A percentile compares a stretch with the other conserved stretches of the same genome.
Conservation (phyloP, 2,888 invertebrate genomes). For the Falcaria lacertinaria region DNA sequence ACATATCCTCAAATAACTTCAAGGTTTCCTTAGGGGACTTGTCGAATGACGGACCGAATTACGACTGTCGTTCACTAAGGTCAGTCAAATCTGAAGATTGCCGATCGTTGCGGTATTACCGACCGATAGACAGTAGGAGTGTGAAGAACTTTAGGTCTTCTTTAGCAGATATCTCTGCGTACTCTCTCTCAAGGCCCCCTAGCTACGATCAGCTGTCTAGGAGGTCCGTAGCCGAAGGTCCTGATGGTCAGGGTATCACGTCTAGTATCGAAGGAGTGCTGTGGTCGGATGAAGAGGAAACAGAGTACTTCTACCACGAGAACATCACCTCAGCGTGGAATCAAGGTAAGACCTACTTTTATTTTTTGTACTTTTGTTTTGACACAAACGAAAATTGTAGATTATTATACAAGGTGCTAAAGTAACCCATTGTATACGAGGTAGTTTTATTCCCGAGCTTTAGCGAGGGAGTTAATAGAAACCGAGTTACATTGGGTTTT, state of each 20-base stretch:
- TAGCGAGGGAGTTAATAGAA: too few relatives aligned
- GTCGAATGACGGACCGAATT: conserved; percentile 51
- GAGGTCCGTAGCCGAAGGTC: conserved; percentile 63
- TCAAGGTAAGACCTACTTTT: conserved; percentile 61
- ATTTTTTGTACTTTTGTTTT: not conserved
- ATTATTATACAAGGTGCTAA: too few relatives aligned
- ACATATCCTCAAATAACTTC: conserved; percentile 67
- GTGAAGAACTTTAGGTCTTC: conserved; percentile 70
- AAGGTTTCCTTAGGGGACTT: conserved; percentile 71
- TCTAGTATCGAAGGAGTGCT: conserved; percentile 76
- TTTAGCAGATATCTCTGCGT: conserved; percentile 57
- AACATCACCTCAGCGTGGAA: conserved; percentile 72
- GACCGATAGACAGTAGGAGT: conserved; percentile 68
- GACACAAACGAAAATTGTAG: too few relatives aligned
- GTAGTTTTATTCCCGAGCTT: too few relatives aligned
- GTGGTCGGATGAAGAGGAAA: conserved; percentile 77
- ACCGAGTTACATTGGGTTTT: too few relatives aligned
- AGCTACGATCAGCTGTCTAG: conserved; percentile 71
- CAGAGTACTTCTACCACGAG: conserved; percentile 74
- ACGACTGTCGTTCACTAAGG: conserved; percentile 59
- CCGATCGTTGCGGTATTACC: conserved; percentile 50
- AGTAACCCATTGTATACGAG: too few relatives aligned
- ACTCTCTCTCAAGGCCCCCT: conserved; percentile 59
- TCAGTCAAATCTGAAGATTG: conserved; percentile 64
- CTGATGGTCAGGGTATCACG: conserved; percentile 58